These are phyloP conservation scores for Frieseomelitta varia DNA, from an alignment of 1,140 invertebrate species.

Conservation along the genomic window DNA sequence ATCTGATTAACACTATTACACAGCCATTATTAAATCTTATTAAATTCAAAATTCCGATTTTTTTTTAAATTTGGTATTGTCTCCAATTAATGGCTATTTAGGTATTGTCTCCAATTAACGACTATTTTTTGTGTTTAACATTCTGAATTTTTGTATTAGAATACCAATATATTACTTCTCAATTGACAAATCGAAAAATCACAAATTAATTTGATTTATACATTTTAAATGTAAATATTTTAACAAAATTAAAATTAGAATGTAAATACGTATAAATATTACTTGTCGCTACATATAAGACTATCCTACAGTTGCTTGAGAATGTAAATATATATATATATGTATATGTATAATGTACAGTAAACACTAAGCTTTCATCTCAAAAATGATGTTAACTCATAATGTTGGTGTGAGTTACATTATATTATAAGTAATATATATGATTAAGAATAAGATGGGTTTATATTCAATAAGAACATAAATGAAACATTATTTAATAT, in stretches of 20 bases:
- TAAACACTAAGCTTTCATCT: background rate
- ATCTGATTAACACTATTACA: too few relatives aligned
- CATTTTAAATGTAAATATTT: background rate
- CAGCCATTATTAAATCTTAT: too few relatives aligned
- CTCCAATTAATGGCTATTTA: too few relatives aligned
- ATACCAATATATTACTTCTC: too few relatives aligned
- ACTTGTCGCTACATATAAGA: constrained; percentile 55
- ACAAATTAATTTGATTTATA: too few relatives aligned
- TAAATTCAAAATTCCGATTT: too few relatives aligned
- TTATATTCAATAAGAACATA: constrained; percentile 15
- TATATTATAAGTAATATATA: background rate
- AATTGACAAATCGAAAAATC: too few relatives aligned
- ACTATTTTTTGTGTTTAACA: too few relatives aligned
- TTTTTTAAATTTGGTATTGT: too few relatives aligned
- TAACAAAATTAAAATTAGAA: constrained; percentile 10
- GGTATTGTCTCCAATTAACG: too few relatives aligned
- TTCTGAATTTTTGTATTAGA: too few relatives aligned
- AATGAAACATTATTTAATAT: background rate
- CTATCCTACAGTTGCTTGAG: constrained; percentile 58
- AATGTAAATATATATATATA: background rate
- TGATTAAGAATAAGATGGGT: background rate
- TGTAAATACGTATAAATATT: background rate
- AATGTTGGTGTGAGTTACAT: background rate
- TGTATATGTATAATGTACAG: background rate
- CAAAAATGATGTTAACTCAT: background rate